phyloP scores from a whole-genome alignment of 2,797 vertebrate genomes.

The Furcifer pardalis region DNA sequence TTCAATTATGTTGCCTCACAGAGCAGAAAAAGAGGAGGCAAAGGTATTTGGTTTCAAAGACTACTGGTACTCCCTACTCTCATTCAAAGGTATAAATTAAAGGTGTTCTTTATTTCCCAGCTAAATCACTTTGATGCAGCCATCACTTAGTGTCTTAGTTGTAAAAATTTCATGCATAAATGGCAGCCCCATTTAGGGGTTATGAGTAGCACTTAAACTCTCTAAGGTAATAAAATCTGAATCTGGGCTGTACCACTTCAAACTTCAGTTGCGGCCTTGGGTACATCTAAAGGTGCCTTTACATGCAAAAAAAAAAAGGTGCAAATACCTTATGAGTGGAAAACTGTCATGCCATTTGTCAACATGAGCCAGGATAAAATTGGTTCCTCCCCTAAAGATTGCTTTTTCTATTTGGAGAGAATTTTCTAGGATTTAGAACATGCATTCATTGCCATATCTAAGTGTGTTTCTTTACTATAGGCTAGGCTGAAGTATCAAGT shows the following conservation, averaged over 20 bases:
- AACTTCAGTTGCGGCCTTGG: no score
- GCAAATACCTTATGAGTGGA: neutral
- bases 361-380: neutral
- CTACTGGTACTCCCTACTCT: neutral
- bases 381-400: neutral
- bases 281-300: no score
- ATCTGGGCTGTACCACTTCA: neutral
- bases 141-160: neutral
- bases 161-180: neutral
- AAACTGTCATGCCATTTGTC: neutral
- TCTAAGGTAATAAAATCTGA: neutral
- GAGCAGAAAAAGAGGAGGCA: neutral
- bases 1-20: neutral
- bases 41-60: neutral
- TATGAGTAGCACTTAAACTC: neutral
- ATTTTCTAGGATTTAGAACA: no score
- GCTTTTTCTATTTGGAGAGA: neutral
- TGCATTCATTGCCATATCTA: neutral
- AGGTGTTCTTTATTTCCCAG: neutral
- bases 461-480: neutral
- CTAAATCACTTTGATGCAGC: neutral
- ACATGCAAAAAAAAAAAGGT: neutral
- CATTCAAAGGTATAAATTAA: neutral
- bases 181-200: neutral
- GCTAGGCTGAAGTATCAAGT: neutral